phyloP scores from a whole-genome alignment of 2,113 vertebrate species.

The Leptobrachium leishanense region DNA sequence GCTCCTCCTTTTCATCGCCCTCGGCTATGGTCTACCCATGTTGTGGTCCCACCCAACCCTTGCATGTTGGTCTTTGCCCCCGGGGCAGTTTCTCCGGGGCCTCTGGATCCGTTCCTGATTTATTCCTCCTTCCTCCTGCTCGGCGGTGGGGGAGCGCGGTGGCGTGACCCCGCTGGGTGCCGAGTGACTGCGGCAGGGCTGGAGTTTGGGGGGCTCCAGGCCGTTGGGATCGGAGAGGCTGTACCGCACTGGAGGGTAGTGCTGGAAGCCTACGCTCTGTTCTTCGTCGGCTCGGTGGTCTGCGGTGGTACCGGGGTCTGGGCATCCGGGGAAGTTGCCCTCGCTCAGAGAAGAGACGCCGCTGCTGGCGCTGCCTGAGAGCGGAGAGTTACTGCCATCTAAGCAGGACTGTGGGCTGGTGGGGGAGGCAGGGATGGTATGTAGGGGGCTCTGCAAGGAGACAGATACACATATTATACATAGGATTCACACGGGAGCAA shows the following conservation, averaged over 20 bases:
- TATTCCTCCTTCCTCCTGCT: slow-evolving; percentile 80
- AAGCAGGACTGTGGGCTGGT: slow-evolving; percentile 91
- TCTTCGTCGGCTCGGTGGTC: slow-evolving; percentile 90
- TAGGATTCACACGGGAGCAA: too few species aligned
- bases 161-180: slow-evolving; percentile 80
- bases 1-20: slow-evolving; percentile 48
- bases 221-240: slow-evolving; percentile 87
- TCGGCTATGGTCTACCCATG: slow-evolving; percentile 83
- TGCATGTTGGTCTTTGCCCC: slow-evolving; percentile 81
- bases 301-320: slow-evolving; percentile 83
- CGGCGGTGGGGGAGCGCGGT: slow-evolving; percentile 71
- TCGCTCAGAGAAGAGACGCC: slow-evolving; percentile 93
- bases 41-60: slow-evolving; percentile 89
- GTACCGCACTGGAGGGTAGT: slow-evolving; percentile 92
- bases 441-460: slow-evolving; percentile 83
- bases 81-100: slow-evolving; percentile 72
- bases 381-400: slow-evolving; percentile 91
- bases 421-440: slow-evolving; percentile 91
- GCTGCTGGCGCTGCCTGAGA: slow-evolving; percentile 94
- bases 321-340: slow-evolving; percentile 85
- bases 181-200: slow-evolving; percentile 90
- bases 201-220: slow-evolving; percentile 82
- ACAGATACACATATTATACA: slow-evolving; percentile 44
- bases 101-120: slow-evolving; percentile 85
- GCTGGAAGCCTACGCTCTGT: slow-evolving; percentile 83